These are phyloP conservation scores for Arbacia lixula DNA, from an alignment of 53 echinoderm and acorn worm genomes.

Conservation along the genomic window DNA sequence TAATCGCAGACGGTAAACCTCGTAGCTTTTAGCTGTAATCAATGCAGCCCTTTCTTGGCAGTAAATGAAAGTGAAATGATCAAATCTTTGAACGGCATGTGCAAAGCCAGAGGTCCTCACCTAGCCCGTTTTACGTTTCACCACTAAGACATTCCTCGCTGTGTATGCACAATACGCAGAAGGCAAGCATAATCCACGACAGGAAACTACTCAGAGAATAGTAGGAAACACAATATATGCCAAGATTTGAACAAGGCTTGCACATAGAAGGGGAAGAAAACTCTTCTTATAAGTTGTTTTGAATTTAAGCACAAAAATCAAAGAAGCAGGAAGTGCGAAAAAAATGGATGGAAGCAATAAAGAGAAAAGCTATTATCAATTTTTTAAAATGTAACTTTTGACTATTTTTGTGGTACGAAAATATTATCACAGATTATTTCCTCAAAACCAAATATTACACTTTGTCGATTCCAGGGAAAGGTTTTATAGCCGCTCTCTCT, in stretches of 20 bases:
- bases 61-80: constrained; percentile 40
- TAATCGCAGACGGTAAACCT: constrained; percentile 44
- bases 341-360: constrained; percentile 7
- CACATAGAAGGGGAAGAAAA: too few species aligned
- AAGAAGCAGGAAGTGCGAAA: background rate
- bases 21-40: constrained; percentile 48
- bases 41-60: constrained; percentile 13
- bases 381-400: too few species aligned
- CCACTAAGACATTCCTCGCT: constrained; percentile 3
- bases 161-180: background rate
- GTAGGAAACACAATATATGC: too few species aligned
- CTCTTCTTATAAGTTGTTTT: too few species aligned
- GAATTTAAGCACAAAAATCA: background rate
- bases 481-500: too few species aligned
- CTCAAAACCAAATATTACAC: too few species aligned
- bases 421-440: too few species aligned
- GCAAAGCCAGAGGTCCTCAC: constrained; percentile 12
- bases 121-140: constrained; percentile 1
- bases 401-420: too few species aligned
- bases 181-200: background rate
- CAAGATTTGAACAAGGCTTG: too few species aligned
- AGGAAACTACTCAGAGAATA: too few species aligned
- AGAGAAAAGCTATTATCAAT: too few species aligned
- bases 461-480: too few species aligned
- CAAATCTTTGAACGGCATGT: background rate